Conservation (phyloP, 2,113 vertebrate genomes). For the Sylvia atricapilla region DNA sequence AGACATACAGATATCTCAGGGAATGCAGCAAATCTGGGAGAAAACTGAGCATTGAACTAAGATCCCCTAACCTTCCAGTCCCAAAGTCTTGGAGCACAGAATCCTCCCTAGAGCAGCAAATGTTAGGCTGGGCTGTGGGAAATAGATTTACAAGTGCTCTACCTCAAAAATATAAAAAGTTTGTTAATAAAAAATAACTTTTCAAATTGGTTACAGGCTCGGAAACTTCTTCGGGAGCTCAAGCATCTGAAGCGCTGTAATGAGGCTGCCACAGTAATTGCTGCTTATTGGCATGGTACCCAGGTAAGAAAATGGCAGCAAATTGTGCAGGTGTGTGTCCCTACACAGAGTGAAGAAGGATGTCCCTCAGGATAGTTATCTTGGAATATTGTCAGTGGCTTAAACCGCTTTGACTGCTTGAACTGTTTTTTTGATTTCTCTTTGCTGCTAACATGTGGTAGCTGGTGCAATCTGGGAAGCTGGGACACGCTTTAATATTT, state of each 20-base stretch:
- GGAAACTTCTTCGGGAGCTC: conserved; percentile 88
- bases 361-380: background rate
- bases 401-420: conserved; percentile 7
- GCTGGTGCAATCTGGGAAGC: conserved; percentile 46
- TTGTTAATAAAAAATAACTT: background rate
- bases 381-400: conserved; percentile 9
- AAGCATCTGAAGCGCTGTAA: conserved; percentile 92
- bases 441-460: conserved; percentile 39
- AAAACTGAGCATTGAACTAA: background rate
- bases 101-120: background rate
- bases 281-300: conserved; percentile 92
- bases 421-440: background rate
- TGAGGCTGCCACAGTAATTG: conserved; percentile 89
- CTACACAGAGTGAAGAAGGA: background rate
- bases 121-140: background rate
- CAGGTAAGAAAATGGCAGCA: conserved; percentile 77
- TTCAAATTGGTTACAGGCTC: conserved; percentile 75
- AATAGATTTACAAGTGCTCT: background rate
- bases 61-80: background rate
- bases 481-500: conserved; percentile 47
- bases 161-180: background rate
- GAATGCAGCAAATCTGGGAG: background rate
- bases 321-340: background rate
- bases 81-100: background rate
- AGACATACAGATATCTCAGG: background rate